A percentile compares a stretch with the other conserved stretches of the same genome.
Conservation (phyloP, 2,113 vertebrate genomes). For the Cebus imitator region DNA sequence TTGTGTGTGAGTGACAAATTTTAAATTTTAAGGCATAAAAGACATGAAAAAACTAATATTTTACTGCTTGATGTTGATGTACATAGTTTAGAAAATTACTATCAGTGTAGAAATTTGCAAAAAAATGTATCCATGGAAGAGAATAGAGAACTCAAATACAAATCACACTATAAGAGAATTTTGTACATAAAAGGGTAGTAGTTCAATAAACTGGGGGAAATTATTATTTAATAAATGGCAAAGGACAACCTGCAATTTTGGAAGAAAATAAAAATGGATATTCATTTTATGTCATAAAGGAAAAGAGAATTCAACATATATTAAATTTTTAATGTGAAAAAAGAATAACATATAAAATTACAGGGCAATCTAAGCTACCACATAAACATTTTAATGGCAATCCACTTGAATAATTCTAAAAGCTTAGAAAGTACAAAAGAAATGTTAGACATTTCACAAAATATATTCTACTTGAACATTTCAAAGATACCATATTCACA, state of each 20-base stretch:
- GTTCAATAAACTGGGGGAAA: neutral
- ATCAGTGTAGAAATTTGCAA: neutral
- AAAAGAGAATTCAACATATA: neutral
- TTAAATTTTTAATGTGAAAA: neutral
- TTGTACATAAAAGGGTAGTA: neutral
- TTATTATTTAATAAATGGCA: neutral
- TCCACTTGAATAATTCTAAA: neutral
- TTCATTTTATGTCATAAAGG: neutral
- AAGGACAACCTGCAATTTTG: neutral
- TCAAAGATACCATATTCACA: neutral
- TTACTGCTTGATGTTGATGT: neutral
- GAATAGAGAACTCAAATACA: neutral
- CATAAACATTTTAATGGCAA: neutral
- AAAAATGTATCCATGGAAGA: neutral
- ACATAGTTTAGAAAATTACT: conserved; percentile 3
- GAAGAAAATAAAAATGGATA: neutral
- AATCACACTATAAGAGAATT: neutral
- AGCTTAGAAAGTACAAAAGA: neutral
- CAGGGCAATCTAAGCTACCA: neutral
- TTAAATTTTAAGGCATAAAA: neutral
- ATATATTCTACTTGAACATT: neutral
- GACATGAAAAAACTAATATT: neutral
- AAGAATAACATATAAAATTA: neutral
- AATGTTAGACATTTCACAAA: neutral
- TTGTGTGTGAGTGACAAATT: neutral